Evolutionary conservation across 2,113 vertebrate species (phyloP), one percentile per base, ranked within the genome.

Genomic region (Corvus hawaiiensis): DNA sequence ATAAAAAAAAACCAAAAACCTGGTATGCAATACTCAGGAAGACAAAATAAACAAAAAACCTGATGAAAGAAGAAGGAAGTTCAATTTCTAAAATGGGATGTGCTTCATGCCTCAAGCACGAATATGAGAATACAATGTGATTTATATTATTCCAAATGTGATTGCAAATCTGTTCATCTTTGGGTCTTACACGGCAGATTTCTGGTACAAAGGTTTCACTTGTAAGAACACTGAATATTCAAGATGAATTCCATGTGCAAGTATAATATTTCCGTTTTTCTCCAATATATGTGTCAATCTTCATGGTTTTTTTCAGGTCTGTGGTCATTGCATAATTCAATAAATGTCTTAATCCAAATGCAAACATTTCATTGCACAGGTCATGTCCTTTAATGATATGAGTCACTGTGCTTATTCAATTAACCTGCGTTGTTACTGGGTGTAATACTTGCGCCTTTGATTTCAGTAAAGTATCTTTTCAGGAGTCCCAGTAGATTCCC

Each of bases 131-230:
- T 35, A 35, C 5, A 37, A 3, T 24, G 6, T 46, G 44, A 61
- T 76, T 77, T 81, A 4, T 62, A 11, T 54, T 46, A 71, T 13
- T 28, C 23, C 8, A 68, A 73, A 46, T 49, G 8, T 54, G 27
- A 49, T 11, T 68, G 15, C 7, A 69, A 54, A 48, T 37, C 15
- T 54, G 7, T 59, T 84, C 11, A 55, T 78, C 51, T 66, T 84
- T 11, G 1, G 2, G 3, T 54, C 11, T 48, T 41, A 37, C 5
- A 24, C 1, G 2, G 13, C 20, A 63, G 20, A 67, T 75, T 55
- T 43, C 11, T 58, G 10, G 12, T 37, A 12, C 35, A 54, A 71
- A 44, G 3, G 5, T 84, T 79, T 74, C 15, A 18, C 6, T 51
- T 43, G 6, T 16, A 81, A 22, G n/a, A 74, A 27, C 11, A 33